These are phyloP conservation scores for Lepidostoma basale DNA, from an alignment of 1,140 invertebrate genomes.

Conservation along the genomic window DNA sequence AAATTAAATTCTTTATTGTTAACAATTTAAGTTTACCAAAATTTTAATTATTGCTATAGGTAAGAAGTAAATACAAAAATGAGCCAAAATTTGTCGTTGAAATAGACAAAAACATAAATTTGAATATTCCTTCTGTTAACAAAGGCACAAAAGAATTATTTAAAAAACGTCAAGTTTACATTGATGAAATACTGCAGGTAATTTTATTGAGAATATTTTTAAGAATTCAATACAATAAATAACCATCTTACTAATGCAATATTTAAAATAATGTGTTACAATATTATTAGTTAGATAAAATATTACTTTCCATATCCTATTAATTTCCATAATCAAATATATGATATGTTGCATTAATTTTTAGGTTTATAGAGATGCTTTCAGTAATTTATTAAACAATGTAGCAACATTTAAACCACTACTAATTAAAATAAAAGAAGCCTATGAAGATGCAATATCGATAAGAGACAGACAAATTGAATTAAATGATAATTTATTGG, in stretches of 20 bases:
- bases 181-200: conserved; percentile 53
- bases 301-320: too few species aligned
- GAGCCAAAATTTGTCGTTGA: conserved; percentile 52
- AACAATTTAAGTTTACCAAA: too few species aligned
- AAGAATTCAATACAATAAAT: not conserved
- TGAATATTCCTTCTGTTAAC: conserved; percentile 50
- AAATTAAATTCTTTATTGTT: too few species aligned
- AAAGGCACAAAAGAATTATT: conserved; percentile 49
- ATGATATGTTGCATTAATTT: conserved; percentile 29
- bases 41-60: conserved; percentile 6
- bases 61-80: conserved; percentile 1
- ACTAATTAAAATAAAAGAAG: conserved; percentile 52
- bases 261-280: too few species aligned
- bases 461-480: conserved; percentile 49
- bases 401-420: conserved; percentile 51
- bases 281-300: too few species aligned
- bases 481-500: conserved; percentile 34
- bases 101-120: conserved; percentile 48
- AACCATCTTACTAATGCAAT: not conserved
- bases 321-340: not conserved
- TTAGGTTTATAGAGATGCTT: conserved; percentile 54
- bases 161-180: conserved; percentile 49
- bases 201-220: not conserved
- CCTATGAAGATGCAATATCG: conserved; percentile 53
- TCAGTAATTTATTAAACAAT: conserved; percentile 49